Evolutionary conservation across 2,797 vertebrate species (phyloP).

Genomic region (Amniataba percoides): DNA sequence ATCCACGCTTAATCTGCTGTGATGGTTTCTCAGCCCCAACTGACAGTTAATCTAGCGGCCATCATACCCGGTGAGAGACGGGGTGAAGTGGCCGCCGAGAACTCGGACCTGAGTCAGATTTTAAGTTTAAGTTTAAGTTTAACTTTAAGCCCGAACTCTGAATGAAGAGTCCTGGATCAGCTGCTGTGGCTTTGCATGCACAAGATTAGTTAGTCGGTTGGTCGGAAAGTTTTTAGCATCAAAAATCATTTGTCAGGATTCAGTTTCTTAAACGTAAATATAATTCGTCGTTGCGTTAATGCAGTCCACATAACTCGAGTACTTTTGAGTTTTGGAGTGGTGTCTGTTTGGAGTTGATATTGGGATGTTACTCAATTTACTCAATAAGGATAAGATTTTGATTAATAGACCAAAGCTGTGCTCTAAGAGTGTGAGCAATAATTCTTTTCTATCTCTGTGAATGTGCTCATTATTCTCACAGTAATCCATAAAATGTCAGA

Average conservation of each 20-base stretch:
- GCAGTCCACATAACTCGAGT: background rate
- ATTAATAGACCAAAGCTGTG: background rate
- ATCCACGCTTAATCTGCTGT: conserved; percentile 74
- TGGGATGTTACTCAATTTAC: background rate
- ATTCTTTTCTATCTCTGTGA: background rate
- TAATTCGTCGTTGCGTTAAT: background rate
- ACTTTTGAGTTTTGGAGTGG: background rate
- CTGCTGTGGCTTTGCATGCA: background rate
- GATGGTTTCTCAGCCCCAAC: conserved; percentile 63
- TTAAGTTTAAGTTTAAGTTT: no score
- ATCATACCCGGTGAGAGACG: conserved; percentile 39
- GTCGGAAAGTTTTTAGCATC: background rate
- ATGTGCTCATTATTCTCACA: background rate
- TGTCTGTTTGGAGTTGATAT: no score
- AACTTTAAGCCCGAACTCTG: conserved; percentile 13
- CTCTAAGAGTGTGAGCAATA: background rate
- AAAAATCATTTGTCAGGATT: background rate
- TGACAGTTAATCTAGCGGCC: conserved; percentile 67
- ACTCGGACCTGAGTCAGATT: conserved; percentile 40
- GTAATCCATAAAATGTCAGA: background rate
- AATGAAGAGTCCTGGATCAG: conserved; percentile 19
- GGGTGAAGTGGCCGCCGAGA: conserved; percentile 16
- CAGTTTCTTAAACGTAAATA: background rate
- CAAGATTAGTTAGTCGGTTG: background rate
- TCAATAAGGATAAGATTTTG: background rate